Conservation (phyloP, 2,888 invertebrate genomes). For the Clepsis dumicolana region DNA sequence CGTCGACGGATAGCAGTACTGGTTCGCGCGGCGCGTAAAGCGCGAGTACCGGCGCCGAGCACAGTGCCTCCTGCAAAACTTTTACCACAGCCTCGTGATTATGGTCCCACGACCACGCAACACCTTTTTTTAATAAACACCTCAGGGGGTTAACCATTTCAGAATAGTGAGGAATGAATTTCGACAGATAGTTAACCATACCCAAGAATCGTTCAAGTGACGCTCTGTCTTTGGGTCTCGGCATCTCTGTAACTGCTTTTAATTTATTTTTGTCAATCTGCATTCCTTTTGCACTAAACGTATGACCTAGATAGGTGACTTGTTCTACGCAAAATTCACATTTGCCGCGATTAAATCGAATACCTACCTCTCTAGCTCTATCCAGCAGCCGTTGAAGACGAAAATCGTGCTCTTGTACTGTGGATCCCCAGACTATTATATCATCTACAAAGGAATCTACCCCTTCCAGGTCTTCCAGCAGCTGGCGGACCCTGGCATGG, state of each 20-base stretch:
- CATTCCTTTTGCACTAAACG: not conserved
- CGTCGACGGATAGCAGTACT: constrained; percentile 12
- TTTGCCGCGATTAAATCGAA: not conserved
- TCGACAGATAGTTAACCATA: constrained; percentile 30
- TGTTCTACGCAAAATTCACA: not conserved
- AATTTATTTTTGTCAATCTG: not conserved
- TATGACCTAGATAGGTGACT: not conserved
- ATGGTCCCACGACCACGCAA: not conserved
- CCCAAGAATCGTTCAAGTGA: constrained; percentile 36
- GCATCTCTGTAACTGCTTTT: not conserved
- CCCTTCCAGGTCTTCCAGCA: constrained; percentile 17
- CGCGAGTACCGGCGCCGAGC: constrained; percentile 9
- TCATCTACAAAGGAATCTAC: constrained; percentile 32
- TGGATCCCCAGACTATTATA: not conserved
- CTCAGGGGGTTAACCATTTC: not conserved
- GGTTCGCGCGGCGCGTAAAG: too few relatives aligned
- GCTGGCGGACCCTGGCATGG: constrained; percentile 6
- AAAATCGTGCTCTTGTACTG: not conserved
- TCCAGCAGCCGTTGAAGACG: not conserved
- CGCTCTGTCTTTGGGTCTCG: not conserved
- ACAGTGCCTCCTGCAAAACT: not conserved
- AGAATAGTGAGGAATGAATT: constrained; percentile 12
- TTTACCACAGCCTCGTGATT: not conserved
- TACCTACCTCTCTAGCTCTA: not conserved
- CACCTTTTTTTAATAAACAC: not conserved